Conservation (phyloP, 2,113 vertebrate genomes). For the Apteryx owenii region DNA sequence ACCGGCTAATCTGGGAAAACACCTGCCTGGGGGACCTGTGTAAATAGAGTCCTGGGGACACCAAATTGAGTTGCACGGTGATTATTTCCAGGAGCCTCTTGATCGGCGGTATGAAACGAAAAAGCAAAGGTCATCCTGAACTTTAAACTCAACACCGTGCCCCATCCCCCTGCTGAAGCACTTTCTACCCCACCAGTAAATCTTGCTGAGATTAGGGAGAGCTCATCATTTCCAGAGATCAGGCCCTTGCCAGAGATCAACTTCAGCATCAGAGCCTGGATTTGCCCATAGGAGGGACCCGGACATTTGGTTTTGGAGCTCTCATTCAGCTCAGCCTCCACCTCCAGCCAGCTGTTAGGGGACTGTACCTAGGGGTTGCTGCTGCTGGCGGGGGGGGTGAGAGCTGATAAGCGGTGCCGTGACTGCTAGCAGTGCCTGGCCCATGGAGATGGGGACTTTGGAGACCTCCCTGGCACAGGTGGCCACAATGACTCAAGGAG, state of each 20-base stretch:
- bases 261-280: not conserved
- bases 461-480: not conserved
- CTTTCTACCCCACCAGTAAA: conserved; percentile 45
- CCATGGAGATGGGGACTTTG: not conserved
- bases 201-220: not conserved
- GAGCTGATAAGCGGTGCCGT: too few relatives aligned
- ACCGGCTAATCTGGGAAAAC: conserved; percentile 26
- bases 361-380: too few relatives aligned
- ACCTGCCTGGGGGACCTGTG: not conserved
- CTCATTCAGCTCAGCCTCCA: not conserved
- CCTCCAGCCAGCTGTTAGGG: rapidly evolving
- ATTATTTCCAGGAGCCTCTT: conserved; percentile 65
- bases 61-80: conserved; percentile 45
- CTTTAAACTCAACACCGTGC: conserved; percentile 57
- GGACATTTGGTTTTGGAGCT: not conserved
- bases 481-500: not conserved
- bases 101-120: conserved; percentile 64
- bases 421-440: too few relatives aligned
- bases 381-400: too few relatives aligned
- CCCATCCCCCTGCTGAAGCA: conserved; percentile 47
- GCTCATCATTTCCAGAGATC: not conserved
- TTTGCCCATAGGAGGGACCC: not conserved
- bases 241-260: not conserved
- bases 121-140: conserved; percentile 67
- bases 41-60: not conserved